Evolutionary conservation across 2,797 vertebrate species (phyloP), one percentile per base, ranked within the genome.

Genomic region (Characodon lateralis): DNA sequence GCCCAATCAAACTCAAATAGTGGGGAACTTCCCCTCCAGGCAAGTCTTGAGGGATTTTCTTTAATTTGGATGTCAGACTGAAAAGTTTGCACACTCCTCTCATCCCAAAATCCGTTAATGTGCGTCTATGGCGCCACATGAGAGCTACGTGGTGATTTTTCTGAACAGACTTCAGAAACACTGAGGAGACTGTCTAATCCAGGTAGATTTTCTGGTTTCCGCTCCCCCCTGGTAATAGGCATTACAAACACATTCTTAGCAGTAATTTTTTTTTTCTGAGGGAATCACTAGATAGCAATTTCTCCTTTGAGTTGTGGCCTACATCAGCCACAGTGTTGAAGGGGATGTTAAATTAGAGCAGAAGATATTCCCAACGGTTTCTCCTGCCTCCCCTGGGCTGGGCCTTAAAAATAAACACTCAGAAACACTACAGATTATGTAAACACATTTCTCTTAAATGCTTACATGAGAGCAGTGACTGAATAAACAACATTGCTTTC

Each of bases 1-100:
- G 91, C 91, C 90, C 91, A 94, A 95, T 95, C 93, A 94, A 93
- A 95, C 86, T 91, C 82, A 87, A 91, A 92, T 90, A 85, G 88
- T 77, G 72, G 41, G 79, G 87, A 89, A 90, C 86, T 88, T 92
- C 89, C 91, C 89, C 91, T 92, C 85, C 73, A 79, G 82, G 91
- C 89, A 69, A 88, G 87, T 92, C 90, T 91, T 71, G 75, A 75
- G 90, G 93, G 94, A 93, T 92, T 92, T 93, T 87, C 87, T 89
- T 90, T 91, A 88, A 94, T 94, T 93, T 92, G 88, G 91, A 94
- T 90, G 91, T 90, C 90, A 91, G 87, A 87, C 86, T 24, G 73
- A 88, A 92, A 93, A 88, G 76, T 89, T 93, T 92, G 92, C 87
- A 86, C 83, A 87, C 88, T 85, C 82, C 86, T 90, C 87, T 93